Evolutionary conservation across 2,888 invertebrate species (phyloP).

Genomic region (Xylophagus ater): DNA sequence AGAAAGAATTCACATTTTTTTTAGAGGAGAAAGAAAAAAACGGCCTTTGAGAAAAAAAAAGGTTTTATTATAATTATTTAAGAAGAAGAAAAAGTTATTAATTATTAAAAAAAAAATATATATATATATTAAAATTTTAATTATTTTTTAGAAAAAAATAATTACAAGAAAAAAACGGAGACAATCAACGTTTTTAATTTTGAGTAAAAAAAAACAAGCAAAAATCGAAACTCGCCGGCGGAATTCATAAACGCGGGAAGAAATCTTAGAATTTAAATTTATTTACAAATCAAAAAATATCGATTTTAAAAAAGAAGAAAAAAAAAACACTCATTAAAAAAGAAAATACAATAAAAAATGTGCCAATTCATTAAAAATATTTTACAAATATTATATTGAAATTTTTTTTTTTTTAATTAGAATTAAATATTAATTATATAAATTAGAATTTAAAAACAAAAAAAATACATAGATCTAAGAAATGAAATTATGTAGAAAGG

Average conservation of each 20-base stretch:
- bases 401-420: constrained; percentile 2
- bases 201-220: neutral
- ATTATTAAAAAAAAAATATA: neutral
- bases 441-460: no score
- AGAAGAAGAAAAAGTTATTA: no score
- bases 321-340: neutral
- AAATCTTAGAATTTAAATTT: neutral
- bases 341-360: constrained; percentile 18
- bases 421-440: constrained; percentile 7
- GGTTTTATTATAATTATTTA: no score
- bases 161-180: neutral
- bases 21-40: no score
- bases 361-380: constrained; percentile 15
- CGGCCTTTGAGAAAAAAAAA: no score
- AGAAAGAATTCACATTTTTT: no score
- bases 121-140: neutral
- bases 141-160: neutral
- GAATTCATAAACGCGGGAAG: no score
- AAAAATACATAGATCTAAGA: no score
- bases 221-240: no score
- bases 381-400: no score
- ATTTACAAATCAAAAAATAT: neutral
- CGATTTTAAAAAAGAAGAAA: neutral
- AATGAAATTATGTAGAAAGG: no score
- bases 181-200: neutral